Conservation (phyloP, 35 echinoderm and acorn worm species). For the Lytechinus variegatus region DNA sequence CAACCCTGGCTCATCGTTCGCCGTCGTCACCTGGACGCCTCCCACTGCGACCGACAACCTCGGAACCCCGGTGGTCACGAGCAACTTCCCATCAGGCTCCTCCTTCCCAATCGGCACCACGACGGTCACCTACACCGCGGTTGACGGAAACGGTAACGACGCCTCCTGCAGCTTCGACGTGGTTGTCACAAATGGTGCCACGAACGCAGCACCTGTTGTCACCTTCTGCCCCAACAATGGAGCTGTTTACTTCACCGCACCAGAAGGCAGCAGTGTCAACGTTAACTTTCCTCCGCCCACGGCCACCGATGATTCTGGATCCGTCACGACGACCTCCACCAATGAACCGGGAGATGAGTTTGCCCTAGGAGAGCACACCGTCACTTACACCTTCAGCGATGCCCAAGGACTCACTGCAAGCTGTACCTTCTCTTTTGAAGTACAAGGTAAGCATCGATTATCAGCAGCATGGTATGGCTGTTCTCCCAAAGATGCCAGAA, state of each 20-base stretch:
- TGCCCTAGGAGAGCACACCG: not conserved
- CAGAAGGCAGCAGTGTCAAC: not conserved
- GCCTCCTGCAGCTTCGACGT: slow-evolving; percentile 67
- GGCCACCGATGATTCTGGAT: slow-evolving; percentile 31
- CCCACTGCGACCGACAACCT: slow-evolving; percentile 70
- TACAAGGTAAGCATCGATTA: not conserved
- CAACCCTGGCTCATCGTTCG: not conserved
- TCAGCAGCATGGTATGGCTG: too few species aligned
- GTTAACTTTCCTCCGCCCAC: slow-evolving; percentile 26
- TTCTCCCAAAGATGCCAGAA: too few species aligned
- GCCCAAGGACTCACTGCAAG: not conserved
- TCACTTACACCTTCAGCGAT: slow-evolving; percentile 43
- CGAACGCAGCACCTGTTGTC: not conserved
- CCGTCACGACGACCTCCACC: not conserved
- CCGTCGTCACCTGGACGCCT: slow-evolving; percentile 63
- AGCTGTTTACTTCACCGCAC: slow-evolving; percentile 24
- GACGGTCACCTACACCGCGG: slow-evolving; percentile 58
- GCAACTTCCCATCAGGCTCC: slow-evolving; percentile 53
- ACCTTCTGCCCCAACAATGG: slow-evolving; percentile 42
- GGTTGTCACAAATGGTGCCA: slow-evolving; percentile 7
- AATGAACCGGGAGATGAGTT: slow-evolving; percentile 37
- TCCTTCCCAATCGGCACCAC: slow-evolving; percentile 63
- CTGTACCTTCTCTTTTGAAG: not conserved
- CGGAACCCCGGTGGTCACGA: slow-evolving; percentile 46
- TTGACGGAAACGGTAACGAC: slow-evolving; percentile 48